Percentiles rank a stretch among this genome's conserved stretches.
Conservation (phyloP, 1,140 invertebrate species). For the Eriosoma lanigerum region DNA sequence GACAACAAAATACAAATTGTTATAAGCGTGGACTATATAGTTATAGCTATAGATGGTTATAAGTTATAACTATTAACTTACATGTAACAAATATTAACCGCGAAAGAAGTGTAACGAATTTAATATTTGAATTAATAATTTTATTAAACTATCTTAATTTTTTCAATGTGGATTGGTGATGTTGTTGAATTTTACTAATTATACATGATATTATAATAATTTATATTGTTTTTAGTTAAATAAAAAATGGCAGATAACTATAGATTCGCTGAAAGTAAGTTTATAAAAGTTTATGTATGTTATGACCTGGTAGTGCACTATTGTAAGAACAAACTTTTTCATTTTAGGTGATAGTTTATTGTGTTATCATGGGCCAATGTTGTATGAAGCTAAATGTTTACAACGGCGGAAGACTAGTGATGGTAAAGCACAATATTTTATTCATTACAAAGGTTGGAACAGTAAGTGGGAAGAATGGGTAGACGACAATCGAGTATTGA, state of each 20-base stretch:
- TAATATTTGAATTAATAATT: too few relatives aligned
- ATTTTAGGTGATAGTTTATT: constrained; percentile 54
- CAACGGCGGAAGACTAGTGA: constrained; percentile 67
- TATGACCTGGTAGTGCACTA: neutral
- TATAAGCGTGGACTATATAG: too few relatives aligned
- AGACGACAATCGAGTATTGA: constrained; percentile 86
- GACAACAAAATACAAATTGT: too few relatives aligned
- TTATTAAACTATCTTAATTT: too few relatives aligned
- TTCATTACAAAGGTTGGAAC: constrained; percentile 97
- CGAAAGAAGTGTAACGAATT: too few relatives aligned
- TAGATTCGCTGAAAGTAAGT: constrained; percentile 36
- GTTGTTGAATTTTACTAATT: too few relatives aligned
- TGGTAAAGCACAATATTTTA: constrained; percentile 68
- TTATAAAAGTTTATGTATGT: neutral
- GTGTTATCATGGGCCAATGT: constrained; percentile 54
- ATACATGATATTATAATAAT: too few relatives aligned
- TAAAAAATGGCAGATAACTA: constrained; percentile 35
- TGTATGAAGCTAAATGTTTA: constrained; percentile 74
- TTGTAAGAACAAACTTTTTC: neutral
- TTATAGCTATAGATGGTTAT: too few relatives aligned
- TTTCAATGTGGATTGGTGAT: too few relatives aligned
- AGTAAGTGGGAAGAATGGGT: constrained; percentile 99
- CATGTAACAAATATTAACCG: too few relatives aligned
- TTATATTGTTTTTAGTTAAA: too few relatives aligned
- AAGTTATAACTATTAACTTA: too few relatives aligned